Base-by-base conservation (phyloP, 2,797 vertebrate species). In the Dryobates pubescens region DNA sequence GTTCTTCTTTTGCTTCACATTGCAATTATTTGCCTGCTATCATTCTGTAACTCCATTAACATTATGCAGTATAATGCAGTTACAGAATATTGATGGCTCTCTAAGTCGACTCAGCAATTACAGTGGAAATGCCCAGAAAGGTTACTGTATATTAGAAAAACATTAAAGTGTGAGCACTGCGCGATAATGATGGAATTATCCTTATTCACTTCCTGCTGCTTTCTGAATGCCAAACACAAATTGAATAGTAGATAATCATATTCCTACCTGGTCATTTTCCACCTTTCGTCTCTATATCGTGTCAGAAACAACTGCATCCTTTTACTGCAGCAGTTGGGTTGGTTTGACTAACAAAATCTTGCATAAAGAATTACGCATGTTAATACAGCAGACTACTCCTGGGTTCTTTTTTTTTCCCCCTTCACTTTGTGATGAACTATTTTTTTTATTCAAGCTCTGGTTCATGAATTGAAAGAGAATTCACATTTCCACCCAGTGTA, bases 181-280 rank as follows among this genome's bases (percentile, higher is more conserved):
- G 65, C 8, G 12, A 85, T 96, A 96, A 97, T 96, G 90, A 94
- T 86, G 57, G 76, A 94, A 97, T 97, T 96, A 96, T 70, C 91
- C 92, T 93, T 96, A 94, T 89, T 96, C 87, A 88, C 64, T 96
- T 95, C 95, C 90, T 93, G 86, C 79, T 1, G 19, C 83, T 95
- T 96, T 93, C 86, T 92, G 90, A 97, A 96, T 95, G 94, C 90
- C 93, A 92, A 47, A 88, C 82, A 83, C 45, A 93, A 92, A 88
- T 87, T 74, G 83, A 92, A 93, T 96, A 93, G 45, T 68, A 65
- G 80, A 88, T 91, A 92, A 92, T 90, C 67, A 62, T 81, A 91
- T 91, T 90, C 91, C 65, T 89, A 92, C 82, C 84, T 94, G 92
- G 73, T 94, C 91, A 82, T 89, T 96, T 94, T 86, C 93, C 65